Conservation (phyloP, 2,113 vertebrate species). For the Prunella himalayana region DNA sequence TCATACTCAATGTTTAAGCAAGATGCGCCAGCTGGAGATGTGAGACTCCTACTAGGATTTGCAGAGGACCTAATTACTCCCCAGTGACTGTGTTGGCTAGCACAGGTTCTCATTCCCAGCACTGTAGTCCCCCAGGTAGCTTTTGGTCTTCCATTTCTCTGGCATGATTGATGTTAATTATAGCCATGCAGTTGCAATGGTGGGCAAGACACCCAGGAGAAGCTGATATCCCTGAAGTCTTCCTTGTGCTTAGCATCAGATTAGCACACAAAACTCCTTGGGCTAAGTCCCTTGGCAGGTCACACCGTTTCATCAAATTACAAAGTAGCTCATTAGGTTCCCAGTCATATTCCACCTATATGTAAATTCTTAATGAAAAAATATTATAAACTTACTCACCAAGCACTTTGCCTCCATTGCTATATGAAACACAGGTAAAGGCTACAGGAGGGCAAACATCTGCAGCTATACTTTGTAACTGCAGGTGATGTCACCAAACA, state of each 20-base stretch:
- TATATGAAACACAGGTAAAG: neutral
- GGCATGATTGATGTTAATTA: neutral
- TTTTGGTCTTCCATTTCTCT: constrained; percentile 2
- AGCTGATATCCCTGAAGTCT: neutral
- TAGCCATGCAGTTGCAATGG: neutral
- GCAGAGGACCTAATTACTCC: neutral
- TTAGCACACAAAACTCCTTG: neutral
- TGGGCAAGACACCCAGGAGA: neutral
- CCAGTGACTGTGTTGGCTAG: neutral
- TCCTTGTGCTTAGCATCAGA: neutral
- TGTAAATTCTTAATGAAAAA: neutral
- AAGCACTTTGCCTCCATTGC: neutral
- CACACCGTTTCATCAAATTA: neutral
- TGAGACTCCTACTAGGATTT: neutral
- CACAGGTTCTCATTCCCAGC: neutral
- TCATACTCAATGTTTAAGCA: neutral
- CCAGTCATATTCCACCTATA: neutral
- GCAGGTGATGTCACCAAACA: neutral
- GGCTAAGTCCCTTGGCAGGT: neutral
- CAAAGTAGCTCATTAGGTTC: neutral
- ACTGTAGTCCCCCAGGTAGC: neutral
- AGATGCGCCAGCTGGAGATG: neutral
- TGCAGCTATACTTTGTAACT: neutral
- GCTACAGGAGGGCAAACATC: neutral
- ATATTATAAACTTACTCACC: neutral